Evolutionary conservation across 2,113 vertebrate species (phyloP), one percentile per base, ranked within the genome.

Genomic region (Anser cygnoides): DNA sequence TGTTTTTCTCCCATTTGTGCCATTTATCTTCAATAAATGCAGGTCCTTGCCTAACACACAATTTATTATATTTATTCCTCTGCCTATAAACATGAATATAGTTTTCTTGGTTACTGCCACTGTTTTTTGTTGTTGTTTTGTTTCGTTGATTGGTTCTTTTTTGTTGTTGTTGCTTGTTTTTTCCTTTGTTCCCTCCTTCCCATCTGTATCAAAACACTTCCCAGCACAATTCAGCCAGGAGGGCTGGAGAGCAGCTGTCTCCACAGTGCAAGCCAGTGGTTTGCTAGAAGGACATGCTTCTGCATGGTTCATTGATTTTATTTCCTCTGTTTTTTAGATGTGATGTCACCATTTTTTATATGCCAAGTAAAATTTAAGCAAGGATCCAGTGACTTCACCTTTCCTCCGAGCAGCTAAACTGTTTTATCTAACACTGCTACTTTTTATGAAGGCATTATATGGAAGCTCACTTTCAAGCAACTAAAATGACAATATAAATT

Each of bases 181-280:
- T 54, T 44, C 25, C 43, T 70, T 88, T 80, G 16, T 33, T 84
- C 62, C 75, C 75, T 97, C 83, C 89, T 96, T 95, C 72, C 97
- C 96, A 94, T 97, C 94, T 95, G 83, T 66, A 84, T 77, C 20
- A 39, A 89, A 94, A 33, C 39, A 39, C 39, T 95, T 90, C 68
- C 83, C 94, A 89, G 57, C 49, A 78, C 59, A 93, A 91, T 94
- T 97, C 92, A 96, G 95, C 94, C 96, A 97, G 90, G 96, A 97
- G 93, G 97, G 93, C 70, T 96, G 94, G 92, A 96, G 81, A 97
- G 79, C 97, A 98, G 95, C 97, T 98, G 97, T 96, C 89, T 93
- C 70, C 74, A 61, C 75, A 67, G 66, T 39, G 68, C 75, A 95
- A 95, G 88, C n/a, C 85, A 89, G 92, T 82, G 85, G 76, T 95